Evolutionary conservation across 2,888 invertebrate genomes (phyloP), one percentile per base, ranked within the genome.

Genomic region (Tenthredo notha): DNA sequence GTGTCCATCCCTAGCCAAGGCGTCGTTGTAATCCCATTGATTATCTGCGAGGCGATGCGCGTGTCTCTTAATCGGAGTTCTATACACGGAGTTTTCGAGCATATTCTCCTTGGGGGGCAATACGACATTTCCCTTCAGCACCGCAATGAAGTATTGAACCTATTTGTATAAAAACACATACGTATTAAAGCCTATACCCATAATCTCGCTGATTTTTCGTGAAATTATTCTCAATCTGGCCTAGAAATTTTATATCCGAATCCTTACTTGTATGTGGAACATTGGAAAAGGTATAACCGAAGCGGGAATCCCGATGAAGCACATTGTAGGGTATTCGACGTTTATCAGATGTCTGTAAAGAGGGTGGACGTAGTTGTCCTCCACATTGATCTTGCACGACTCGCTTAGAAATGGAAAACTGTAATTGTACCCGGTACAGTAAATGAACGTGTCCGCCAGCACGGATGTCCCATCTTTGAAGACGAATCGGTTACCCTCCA

Each of bases 301-400:
- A 87, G 95, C 96, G 0, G 97, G 96, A 18, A 97, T 94, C 0
- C 98, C 98, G 67, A 98, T 94, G 87, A 98, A 96, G 80, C 95
- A 95, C 95, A 98, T 95, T n/a, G 95, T 95, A 0, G 97, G 97
- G 88, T 95, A 95, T 84, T 96, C 94, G 18, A 96, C 95, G 92
- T 97, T 96, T 74, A 98, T 95, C 83, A 97, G 94, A 89, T 98
- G 97, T 89, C 96, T 96, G 93, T 97, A 97, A 15, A 98, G 94
- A 0, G 97, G 96, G 65, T 95, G 94, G 5, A 97, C 95, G 91
- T 96, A 94, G 92, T 96, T 95, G 89, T 95, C 95, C 1, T 96
- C 94, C 0, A 96, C 94, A 0, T 93, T 94, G 61, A 97, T 94
- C 0, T 95, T 95, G 87, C 96, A 96, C 18, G 94, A 95, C 58